Evolutionary conservation across 2,113 vertebrate species (phyloP).

Genomic region (Corydoras maculifer): DNA sequence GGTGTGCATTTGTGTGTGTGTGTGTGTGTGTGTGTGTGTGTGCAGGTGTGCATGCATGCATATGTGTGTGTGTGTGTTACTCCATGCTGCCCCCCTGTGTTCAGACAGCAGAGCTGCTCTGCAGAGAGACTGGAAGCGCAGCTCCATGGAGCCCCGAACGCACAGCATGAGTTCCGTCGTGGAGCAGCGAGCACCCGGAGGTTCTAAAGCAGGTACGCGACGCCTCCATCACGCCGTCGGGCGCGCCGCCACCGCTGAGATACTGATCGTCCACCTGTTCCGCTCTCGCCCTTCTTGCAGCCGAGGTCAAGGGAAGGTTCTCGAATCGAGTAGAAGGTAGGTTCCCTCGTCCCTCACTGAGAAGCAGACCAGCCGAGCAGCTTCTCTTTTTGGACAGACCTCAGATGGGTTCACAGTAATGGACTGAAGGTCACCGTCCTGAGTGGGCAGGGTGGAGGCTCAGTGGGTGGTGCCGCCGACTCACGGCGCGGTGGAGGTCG

Average conservation of each 20-base stretch:
- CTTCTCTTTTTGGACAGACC: too few species aligned
- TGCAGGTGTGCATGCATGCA: too few species aligned
- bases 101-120: constrained; percentile 50
- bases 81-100: background rate
- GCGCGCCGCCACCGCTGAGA: background rate
- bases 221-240: background rate
- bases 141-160: constrained; percentile 51
- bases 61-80: too few species aligned
- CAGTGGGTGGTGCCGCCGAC: too few species aligned
- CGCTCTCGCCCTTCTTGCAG: background rate
- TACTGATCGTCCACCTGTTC: background rate
- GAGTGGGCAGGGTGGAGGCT: too few species aligned
- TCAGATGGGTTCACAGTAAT: too few species aligned
- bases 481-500: too few species aligned
- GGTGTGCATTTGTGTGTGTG: too few species aligned
- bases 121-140: constrained; percentile 54
- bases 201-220: constrained; percentile 43
- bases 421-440: too few species aligned
- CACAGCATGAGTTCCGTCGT: constrained; percentile 50
- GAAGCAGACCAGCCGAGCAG: background rate
- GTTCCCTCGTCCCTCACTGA: background rate
- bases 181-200: constrained; percentile 21
- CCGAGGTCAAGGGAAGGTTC: constrained; percentile 47
- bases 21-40: too few species aligned
- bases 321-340: constrained; percentile 57